Evolutionary conservation across 2,888 invertebrate species (phyloP), one percentile per base, ranked within the genome.

Genomic region (Scaptomyza cyrtandrae): DNA sequence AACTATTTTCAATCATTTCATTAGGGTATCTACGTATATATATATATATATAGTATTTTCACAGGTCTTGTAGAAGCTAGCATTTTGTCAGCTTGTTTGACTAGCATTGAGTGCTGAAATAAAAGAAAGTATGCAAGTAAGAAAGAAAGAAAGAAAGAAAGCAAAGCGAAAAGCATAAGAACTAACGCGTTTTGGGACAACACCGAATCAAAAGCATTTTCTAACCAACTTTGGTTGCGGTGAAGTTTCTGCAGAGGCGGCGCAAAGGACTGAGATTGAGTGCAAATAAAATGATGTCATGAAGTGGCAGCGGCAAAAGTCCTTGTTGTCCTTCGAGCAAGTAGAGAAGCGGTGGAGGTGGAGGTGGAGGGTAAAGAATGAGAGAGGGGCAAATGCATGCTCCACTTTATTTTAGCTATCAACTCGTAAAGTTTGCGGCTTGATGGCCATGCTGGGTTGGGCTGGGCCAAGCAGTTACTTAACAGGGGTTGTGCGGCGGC

Each of bases 251-350:
- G 59, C 52, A 61, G 69, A 69, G 78, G 53, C 60, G 59, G 70
- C 67, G 45, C 55, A 41, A 61, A 52, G 72, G 41, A 78, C 86
- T 87, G 84, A 86, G 86, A 88, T 86, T 86, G 88, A 86, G 86
- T 86, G 86, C 86, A 86, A 86, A 86, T 86, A 87, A 86, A 86
- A 86, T 87, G 86, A 87, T 87, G 87, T 80, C 83, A 73, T 85
- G 83, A 87, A 85, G 84, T 82, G 82, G 79, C 64, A 78, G 77
- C 46, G 46, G 46, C 33, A 14, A 46, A 54, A 49, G 49, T 49
- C 49, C 49, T 49, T 35, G 19, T 67, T 57, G 65, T 71, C 57
- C 60, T 46, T 35, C 14, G 7, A 24, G 24, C 19, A 50, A 19
- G 13, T 14, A n/a, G 10, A 19, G 49, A 50, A 48, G 6, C 39